Percentiles rank a stretch among this genome's conserved stretches.
Evolutionary conservation across 2,888 invertebrate genomes (phyloP).

Genomic region (Pyrocoelia pectoralis): DNA sequence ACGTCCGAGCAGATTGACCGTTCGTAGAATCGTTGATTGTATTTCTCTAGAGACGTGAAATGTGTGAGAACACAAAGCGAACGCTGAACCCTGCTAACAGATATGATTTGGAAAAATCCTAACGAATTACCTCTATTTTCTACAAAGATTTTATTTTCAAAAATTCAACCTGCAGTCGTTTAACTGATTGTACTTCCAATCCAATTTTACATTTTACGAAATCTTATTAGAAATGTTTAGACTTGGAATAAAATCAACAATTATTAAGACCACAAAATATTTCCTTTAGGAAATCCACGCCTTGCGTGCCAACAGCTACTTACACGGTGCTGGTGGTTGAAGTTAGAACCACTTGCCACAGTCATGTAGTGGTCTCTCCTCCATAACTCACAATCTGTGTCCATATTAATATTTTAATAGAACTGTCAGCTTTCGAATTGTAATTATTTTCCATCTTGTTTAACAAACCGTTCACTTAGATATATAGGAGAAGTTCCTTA

Average conservation of each 20-base stretch:
- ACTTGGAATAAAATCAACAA: too few species aligned
- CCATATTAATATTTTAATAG: constrained; percentile 53
- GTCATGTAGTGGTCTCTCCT: constrained; percentile 51
- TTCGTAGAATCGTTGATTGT: constrained; percentile 53
- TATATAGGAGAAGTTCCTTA: too few species aligned
- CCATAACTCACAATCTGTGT: constrained; percentile 58
- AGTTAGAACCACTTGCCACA: constrained; percentile 49
- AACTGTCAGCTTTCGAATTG: constrained; percentile 32
- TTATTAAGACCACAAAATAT: constrained; percentile 14
- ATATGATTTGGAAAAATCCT: constrained; percentile 49
- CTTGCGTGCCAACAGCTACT: constrained; percentile 42
- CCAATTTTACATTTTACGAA: too few species aligned
- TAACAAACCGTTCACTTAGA: too few species aligned
- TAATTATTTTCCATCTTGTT: background rate
- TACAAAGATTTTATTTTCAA: constrained; percentile 31
- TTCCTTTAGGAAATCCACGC: constrained; percentile 31
- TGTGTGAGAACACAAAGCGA: constrained; percentile 45
- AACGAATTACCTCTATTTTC: constrained; percentile 43
- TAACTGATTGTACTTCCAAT: too few species aligned
- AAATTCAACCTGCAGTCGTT: constrained; percentile 11
- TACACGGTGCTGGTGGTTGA: constrained; percentile 40
- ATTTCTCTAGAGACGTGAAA: constrained; percentile 53
- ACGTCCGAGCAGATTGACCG: constrained; percentile 50
- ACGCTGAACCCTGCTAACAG: constrained; percentile 42
- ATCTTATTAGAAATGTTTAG: too few species aligned